A percentile compares a stretch with the other conserved stretches of the same genome.
phyloP scores from a whole-genome alignment of 92 coral and sea anemone species.

The Porites lobata region DNA sequence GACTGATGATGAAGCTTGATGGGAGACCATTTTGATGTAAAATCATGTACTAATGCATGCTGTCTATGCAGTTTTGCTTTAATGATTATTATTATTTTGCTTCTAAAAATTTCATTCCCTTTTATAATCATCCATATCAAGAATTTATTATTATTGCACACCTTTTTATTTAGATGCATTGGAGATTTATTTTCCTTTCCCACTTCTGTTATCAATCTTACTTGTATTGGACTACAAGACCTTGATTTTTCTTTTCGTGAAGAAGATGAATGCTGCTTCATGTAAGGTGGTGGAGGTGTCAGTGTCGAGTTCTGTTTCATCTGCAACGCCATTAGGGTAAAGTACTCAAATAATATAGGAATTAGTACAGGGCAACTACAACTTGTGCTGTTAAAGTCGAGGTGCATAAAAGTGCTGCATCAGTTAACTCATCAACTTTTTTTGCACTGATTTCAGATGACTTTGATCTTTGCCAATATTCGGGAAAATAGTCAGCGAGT shows the following conservation, averaged over 20 bases:
- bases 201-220: slow-evolving; percentile 4
- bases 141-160: not conserved
- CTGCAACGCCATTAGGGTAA: slow-evolving; percentile 62
- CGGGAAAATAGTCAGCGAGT: too few species aligned
- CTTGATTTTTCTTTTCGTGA: slow-evolving; percentile 46
- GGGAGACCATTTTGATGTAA: slow-evolving; percentile 46
- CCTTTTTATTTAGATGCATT: not conserved
- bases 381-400: slow-evolving; percentile 1
- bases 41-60: too few species aligned
- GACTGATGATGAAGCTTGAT: slow-evolving; percentile 17
- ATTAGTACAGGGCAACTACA: not conserved
- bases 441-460: too few species aligned
- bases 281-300: slow-evolving; percentile 52
- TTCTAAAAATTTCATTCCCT: too few species aligned
- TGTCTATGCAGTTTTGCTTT: too few species aligned
- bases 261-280: slow-evolving; percentile 45
- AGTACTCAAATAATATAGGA: slow-evolving; percentile 6
- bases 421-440: too few species aligned
- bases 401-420: too few species aligned
- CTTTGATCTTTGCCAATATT: too few species aligned
- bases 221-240: slow-evolving; percentile 63
- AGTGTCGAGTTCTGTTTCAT: slow-evolving; percentile 54
- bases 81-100: too few species aligned
- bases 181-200: not conserved
- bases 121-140: too few species aligned